A percentile compares a stretch with the other conserved stretches of the same genome.
phyloP scores from a whole-genome alignment of 2,888 invertebrate species.

The Melanophora roralis region DNA sequence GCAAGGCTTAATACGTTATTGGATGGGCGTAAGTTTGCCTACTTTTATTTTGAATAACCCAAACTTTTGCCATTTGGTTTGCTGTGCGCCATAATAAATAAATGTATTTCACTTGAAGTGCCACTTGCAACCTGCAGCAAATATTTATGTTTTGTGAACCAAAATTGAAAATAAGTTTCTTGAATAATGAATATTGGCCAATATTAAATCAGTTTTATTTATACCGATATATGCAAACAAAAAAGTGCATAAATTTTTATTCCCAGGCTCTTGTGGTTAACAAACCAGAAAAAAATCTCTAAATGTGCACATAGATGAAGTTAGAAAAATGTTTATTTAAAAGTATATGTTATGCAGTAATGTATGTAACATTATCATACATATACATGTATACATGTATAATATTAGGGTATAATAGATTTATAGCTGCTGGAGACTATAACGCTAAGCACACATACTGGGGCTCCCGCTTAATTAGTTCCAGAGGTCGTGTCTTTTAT shows the following conservation, averaged over 20 bases:
- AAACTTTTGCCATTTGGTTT: too few species aligned
- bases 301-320: not conserved
- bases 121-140: conserved; percentile 14
- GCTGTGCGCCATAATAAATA: not conserved
- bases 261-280: not conserved
- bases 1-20: too few species aligned
- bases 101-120: conserved; percentile 28
- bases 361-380: not conserved
- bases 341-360: not conserved
- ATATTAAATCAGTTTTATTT: conserved; percentile 35
- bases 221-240: not conserved
- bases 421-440: too few species aligned
- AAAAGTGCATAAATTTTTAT: not conserved
- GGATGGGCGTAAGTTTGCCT: too few species aligned
- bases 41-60: too few species aligned
- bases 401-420: too few species aligned
- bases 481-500: too few species aligned
- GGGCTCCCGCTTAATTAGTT: too few species aligned
- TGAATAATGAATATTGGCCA: conserved; percentile 6
- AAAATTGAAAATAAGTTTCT: conserved; percentile 10
- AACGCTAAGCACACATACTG: too few species aligned
- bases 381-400: not conserved
- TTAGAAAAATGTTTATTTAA: conserved; percentile 4
- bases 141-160: conserved; percentile 2
- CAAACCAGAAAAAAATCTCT: not conserved